Conservation (phyloP, 1,140 invertebrate species). For the Procambarus clarkii region DNA sequence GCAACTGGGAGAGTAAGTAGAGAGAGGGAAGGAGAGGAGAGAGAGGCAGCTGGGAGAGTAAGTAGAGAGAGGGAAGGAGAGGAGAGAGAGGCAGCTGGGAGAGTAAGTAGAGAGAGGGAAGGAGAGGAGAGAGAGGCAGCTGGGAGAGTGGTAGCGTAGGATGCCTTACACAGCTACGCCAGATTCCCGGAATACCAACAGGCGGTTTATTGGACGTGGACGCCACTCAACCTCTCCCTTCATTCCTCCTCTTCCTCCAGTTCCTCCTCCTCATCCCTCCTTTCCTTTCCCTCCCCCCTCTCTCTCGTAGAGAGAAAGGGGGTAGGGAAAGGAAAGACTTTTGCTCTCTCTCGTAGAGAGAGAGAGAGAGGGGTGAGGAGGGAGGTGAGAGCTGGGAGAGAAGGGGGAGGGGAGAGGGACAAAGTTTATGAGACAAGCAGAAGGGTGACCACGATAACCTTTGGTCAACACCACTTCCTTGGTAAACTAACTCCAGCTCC, state of each 20-base stretch:
- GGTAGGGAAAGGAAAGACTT: neutral
- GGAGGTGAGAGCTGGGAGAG: neutral
- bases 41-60: neutral
- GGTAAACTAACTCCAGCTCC: neutral
- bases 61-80: neutral
- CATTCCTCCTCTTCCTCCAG: constrained; percentile 8
- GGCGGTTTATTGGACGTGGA: constrained; percentile 62
- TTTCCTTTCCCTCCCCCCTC: neutral
- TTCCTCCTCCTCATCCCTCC: neutral
- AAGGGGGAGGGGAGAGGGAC: neutral
- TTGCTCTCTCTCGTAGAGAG: too few relatives aligned
- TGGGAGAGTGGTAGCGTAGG: constrained; percentile 8
- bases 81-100: neutral
- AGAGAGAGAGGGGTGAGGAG: too few relatives aligned
- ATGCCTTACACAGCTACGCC: constrained; percentile 24
- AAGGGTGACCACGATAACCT: neutral
- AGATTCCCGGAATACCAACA: constrained; percentile 62
- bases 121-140: neutral
- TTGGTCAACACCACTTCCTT: neutral
- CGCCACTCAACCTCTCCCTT: constrained; percentile 54
- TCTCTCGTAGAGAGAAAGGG: neutral
- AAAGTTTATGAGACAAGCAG: neutral
- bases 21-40: neutral
- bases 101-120: neutral
- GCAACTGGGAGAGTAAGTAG: neutral